Base-by-base conservation (phyloP, 2,888 invertebrate species). In the Lasioglossum morio region DNA sequence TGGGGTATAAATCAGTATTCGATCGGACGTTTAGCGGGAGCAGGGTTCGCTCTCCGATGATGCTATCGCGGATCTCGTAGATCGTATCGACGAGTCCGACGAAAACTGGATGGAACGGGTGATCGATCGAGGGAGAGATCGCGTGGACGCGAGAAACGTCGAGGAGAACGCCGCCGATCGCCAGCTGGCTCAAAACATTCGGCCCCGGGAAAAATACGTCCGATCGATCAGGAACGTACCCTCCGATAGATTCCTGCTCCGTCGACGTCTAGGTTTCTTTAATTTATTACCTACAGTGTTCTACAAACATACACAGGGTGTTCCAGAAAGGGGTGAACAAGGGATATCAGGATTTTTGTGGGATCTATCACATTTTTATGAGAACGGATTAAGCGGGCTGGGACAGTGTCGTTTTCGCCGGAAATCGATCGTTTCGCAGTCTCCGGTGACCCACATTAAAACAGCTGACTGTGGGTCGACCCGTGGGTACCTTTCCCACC, bases 381-480 rank as follows among this genome's bases (percentile, higher is more conserved):
- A 23, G 3, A 7, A 46, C 19, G 14, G 53, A 74, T 34, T 7
- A 19, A 66, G 66, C 27, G 16, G 34, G 7, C 3, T 8, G 23
- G 66, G 30, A 30, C 27, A 16, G 34, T 34, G 66, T 34, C 66
- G 66, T 66, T 66, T 53, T 69, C 43, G 63, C 16, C 78, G 86
- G 86, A 90, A 92, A 93, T 93, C 93, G 93, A 93, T 93, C 88
- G 90, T 92, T 89, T 92, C 84, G 86, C 81, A 84, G 81, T 88
- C 84, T 83, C 92, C 84, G 87, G 88, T 94, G 93, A 94, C 94
- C 94, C 88, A 94, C 89, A 94, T 94, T 92, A 92, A 91, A 94
- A 93, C 94, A 94, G 94, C 94, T 94, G 94, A 93, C 91, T 92
- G 80, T 53, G 73, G 82, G 79, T 72, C 85, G 81, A 81, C 53